Evolutionary conservation across 2,888 invertebrate species (phyloP), one percentile per base, ranked within the genome.

Genomic region (Erannis defoliaria): DNA sequence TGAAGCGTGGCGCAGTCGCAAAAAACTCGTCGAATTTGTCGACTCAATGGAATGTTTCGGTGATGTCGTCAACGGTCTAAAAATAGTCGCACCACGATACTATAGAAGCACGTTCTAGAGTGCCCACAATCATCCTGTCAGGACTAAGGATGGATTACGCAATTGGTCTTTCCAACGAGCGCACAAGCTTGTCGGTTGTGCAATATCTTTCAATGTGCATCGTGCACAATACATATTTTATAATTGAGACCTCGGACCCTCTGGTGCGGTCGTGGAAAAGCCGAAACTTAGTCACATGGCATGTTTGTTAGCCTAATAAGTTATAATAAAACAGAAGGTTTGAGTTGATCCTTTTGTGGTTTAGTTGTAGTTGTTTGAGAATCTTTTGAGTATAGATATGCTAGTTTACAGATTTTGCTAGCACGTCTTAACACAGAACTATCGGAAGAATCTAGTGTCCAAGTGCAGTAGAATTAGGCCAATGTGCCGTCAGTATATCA

Each of bases 111-210:
- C 77, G 74, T 72, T 80, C 75, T 78, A 79, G 78, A 78, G 77
- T 76, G 80, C 78, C 77, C 81, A 82, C 85, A 79, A 82, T 84
- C 83, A 86, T 88, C 85, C 85, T 84, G 85, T 80, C 79, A 85
- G 76, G 77, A 80, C 76, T 73, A 78, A 81, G 82, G 78, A 80
- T 78, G 75, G 70, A 70, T 73, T 69, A 61, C 71, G 71, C 82
- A 84, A 81, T 82, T 81, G 78, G 71, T 64, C 73, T 77, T 76
- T 78, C 77, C 74, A 75, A 72, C 73, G 70, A 76, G 73, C 72
- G 67, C 67, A 68, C 71, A 54, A 62, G 55, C 67, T 73, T 40
- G 68, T 57, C 64, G 67, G 71, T 73, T 75, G 71, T 73, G 72
- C 72, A 77, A 76, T 66, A 69, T 66, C 56, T 58, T 69, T 54